Conservation (phyloP, 2,113 vertebrate genomes). For the Scytalopus superciliaris region DNA sequence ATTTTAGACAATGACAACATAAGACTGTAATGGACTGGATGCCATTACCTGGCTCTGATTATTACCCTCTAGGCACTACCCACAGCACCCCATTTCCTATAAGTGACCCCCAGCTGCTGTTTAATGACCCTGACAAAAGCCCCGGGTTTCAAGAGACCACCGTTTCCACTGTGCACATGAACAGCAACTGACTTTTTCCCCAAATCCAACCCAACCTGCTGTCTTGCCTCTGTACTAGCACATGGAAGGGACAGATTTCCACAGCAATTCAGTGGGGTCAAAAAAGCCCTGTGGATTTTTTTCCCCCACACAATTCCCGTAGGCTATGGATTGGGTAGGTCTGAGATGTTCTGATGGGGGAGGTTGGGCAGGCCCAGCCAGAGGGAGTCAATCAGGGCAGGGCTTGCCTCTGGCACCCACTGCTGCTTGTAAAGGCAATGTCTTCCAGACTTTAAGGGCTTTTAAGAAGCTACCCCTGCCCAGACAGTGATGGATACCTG, state of each 20-base stretch:
- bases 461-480: background rate
- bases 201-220: background rate
- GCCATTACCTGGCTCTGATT: background rate
- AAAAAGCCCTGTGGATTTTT: background rate
- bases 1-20: background rate
- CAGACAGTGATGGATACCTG: background rate
- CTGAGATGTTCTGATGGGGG: background rate
- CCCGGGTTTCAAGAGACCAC: background rate
- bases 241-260: background rate
- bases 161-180: fast-evolving
- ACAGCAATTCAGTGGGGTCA: background rate
- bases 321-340: background rate
- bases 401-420: background rate
- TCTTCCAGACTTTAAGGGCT: background rate
- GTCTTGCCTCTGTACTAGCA: background rate
- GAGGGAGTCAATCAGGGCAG: background rate
- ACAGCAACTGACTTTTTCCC: background rate
- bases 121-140: background rate
- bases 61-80: background rate
- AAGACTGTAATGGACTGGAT: constrained; percentile 20
- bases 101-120: background rate
- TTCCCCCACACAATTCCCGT: background rate
- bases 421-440: background rate
- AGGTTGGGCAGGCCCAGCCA: background rate
- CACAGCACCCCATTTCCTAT: background rate